Conservation (phyloP, 2,888 invertebrate species). For the Nephrocerus scutellatus region DNA sequence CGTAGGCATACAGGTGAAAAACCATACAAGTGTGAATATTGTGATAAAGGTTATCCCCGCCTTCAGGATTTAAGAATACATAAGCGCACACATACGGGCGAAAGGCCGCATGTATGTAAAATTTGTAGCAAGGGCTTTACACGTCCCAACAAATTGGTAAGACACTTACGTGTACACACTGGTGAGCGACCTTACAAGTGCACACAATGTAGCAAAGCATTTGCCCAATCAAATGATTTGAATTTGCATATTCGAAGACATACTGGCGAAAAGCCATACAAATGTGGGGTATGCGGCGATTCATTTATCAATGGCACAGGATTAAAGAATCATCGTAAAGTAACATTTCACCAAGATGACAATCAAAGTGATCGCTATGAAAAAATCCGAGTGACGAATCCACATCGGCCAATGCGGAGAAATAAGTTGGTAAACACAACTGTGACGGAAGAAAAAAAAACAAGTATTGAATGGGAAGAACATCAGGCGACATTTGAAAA, state of each 20-base stretch:
- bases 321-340: conserved; percentile 57
- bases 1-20: conserved; percentile 60
- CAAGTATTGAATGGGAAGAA: too few relatives aligned
- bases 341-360: conserved; percentile 49
- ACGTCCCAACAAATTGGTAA: conserved; percentile 54
- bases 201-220: conserved; percentile 47
- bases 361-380: conserved; percentile 34
- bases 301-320: conserved; percentile 61
- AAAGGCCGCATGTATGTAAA: conserved; percentile 50
- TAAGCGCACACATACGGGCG: conserved; percentile 55
- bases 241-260: conserved; percentile 64
- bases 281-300: conserved; percentile 61
- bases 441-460: too few relatives aligned
- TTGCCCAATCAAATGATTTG: conserved; percentile 65
- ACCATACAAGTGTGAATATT: conserved; percentile 56
- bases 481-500: too few relatives aligned
- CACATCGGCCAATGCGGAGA: conserved; percentile 15
- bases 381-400: conserved; percentile 34
- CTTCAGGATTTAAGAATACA: conserved; percentile 56
- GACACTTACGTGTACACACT: conserved; percentile 54
- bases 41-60: conserved; percentile 56
- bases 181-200: conserved; percentile 56
- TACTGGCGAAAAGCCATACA: conserved; percentile 60
- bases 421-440: too few relatives aligned
- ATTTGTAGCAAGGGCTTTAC: conserved; percentile 50